Evolutionary conservation across 2,888 invertebrate species (phyloP), one percentile per base, ranked within the genome.

Genomic region (Pristionchus arcanus): DNA sequence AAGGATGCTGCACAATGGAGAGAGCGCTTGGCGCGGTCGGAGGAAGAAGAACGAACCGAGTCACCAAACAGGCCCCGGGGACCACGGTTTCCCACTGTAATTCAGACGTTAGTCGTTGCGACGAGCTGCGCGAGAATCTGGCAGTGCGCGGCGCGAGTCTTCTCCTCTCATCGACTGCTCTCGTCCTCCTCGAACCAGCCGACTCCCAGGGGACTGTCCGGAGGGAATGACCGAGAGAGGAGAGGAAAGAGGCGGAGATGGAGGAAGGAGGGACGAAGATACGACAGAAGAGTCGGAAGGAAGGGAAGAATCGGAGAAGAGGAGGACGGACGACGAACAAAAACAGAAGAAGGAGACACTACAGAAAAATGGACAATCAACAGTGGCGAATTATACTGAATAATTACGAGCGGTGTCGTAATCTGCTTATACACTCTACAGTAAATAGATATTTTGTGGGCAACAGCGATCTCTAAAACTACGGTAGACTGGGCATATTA

Each of bases 31-130:
- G 59, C 42, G 55, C 59, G 84, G 84, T 55, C 84, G 59, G 84
- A 85, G 34, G 55, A 31, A 21, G 21, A 21, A 53, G 81, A 81
- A 81, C 83, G 83, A 83, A 83, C 84, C 84, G 34, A 49, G 84
- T 85, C 84, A 85, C 84, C 84, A 85, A 85, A 85, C 84, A 85
- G 59, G 84, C 74, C 74, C 74, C 74, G 81, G 84, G 59, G 84
- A 59, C 49, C 21, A 49, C 59, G 84, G 28, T 49, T 55, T 59
- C n/a, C 15, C 28, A 83, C 55, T 59, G 49, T 28, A 85, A 85
- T 59, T 28, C 31, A 21, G 59, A 21, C 15, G 59, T 59, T 85
- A 55, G 59, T 85, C 59, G 84, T 16, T 28, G 81, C 81, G 42
- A 7, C 81, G 34, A 28, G 1, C 81, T 81, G 81, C 28, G 49